Conservation (phyloP, 2,797 vertebrate genomes). For the Dendrocincla fuliginosa region DNA sequence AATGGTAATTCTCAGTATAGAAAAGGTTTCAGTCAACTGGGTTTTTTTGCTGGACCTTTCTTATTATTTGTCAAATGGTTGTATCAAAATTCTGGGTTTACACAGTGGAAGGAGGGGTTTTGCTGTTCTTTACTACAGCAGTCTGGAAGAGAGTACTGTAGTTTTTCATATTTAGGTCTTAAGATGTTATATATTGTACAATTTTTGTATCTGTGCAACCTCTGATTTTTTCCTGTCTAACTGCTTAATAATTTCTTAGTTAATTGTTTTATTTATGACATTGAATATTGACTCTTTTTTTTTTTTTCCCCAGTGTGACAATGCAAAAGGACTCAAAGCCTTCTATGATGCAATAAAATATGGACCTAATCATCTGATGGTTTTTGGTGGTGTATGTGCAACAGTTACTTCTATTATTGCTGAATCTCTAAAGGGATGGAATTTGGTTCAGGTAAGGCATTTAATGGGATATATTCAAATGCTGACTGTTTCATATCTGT, state of each 20-base stretch:
- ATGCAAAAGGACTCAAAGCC: constrained; percentile 96
- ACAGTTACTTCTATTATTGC: constrained; percentile 98
- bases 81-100: neutral
- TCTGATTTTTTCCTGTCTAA: neutral
- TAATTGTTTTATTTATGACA: neutral
- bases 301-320: constrained; percentile 86
- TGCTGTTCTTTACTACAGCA: neutral
- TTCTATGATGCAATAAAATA: constrained; percentile 99
- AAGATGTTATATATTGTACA: neutral
- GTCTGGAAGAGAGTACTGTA: neutral
- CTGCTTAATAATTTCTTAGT: neutral
- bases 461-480: neutral
- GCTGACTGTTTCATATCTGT: neutral
- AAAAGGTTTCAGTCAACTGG: neutral
- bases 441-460: constrained; percentile 94
- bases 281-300: neutral
- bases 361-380: constrained; percentile 98
- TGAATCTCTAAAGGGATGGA: constrained; percentile 97
- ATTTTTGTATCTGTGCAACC: neutral
- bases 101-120: rapidly evolving
- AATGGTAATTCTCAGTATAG: neutral
- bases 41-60: neutral
- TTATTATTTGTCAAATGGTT: neutral
- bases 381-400: constrained; percentile 97
- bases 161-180: neutral